Percentiles rank a stretch among this genome's conserved stretches.
Conservation (phyloP, 2,797 vertebrate species). For the Florisuga fusca region DNA sequence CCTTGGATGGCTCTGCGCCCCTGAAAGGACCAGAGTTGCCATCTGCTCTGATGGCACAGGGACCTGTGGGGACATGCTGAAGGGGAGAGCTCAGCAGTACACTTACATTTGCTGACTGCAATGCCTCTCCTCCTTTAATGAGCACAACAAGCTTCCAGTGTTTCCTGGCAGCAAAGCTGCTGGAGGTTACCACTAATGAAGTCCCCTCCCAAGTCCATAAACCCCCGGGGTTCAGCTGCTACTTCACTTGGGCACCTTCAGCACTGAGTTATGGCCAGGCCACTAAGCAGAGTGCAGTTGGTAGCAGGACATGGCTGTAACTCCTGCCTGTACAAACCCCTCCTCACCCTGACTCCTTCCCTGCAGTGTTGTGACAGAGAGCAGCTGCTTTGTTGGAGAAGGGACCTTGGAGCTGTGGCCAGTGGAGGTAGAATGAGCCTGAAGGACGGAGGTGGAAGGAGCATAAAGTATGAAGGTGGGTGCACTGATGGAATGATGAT, state of each 20-base stretch:
- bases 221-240: accelerated
- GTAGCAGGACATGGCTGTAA: background rate
- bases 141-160: background rate
- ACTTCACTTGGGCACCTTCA: background rate
- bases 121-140: accelerated
- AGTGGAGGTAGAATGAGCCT: background rate
- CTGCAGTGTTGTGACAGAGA: accelerated
- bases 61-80: accelerated
- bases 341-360: background rate
- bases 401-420: accelerated
- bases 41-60: accelerated
- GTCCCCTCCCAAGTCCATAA: background rate
- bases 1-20: background rate
- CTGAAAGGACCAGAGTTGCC: background rate
- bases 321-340: background rate
- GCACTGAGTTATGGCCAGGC: accelerated
- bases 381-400: background rate
- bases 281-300: accelerated
- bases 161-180: background rate
- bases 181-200: background rate
- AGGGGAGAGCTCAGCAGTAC: accelerated
- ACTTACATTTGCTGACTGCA: accelerated
- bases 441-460: accelerated
- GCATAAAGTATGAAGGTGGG: background rate
- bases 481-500: background rate